These are phyloP conservation scores for Cydia pomonella DNA, from an alignment of 1,140 invertebrate species.

Conservation along the genomic window DNA sequence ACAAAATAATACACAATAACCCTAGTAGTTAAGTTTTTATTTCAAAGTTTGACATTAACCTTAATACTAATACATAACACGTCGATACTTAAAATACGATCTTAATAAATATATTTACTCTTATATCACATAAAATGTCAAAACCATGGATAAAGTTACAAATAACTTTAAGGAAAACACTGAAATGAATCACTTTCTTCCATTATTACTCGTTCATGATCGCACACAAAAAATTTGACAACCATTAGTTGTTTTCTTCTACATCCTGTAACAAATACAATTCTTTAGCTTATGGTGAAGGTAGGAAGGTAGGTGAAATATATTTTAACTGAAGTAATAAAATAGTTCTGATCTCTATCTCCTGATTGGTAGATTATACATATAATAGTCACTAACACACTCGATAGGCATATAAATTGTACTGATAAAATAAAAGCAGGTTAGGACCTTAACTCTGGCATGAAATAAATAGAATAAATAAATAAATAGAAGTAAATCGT, in stretches of 20 bases:
- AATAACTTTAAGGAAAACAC: background rate
- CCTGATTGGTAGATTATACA: no score
- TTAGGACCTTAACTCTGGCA: no score
- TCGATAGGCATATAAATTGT: no score
- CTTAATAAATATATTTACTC: slow-evolving; percentile 19
- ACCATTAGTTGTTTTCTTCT: slow-evolving; percentile 60
- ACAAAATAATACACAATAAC: background rate
- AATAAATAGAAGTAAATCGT: no score
- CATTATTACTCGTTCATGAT: background rate
- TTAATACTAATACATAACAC: background rate
- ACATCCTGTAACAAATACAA: slow-evolving; percentile 54
- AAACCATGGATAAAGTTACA: background rate
- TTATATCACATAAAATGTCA: slow-evolving; percentile 2
- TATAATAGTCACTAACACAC: no score
- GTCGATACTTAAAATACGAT: background rate
- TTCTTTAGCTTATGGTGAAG: background rate
- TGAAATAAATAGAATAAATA: slow-evolving; percentile 36
- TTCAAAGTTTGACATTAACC: background rate
- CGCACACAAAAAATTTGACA: background rate
- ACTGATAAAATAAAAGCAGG: no score
- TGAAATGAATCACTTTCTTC: background rate
- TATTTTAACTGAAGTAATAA: no score
- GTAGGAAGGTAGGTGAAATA: no score
- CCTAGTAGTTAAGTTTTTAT: slow-evolving; percentile 6
- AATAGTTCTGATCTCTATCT: no score